These are phyloP conservation scores for Anthonomus grandis DNA, from an alignment of 1,140 invertebrate genomes.

Conservation along the genomic window DNA sequence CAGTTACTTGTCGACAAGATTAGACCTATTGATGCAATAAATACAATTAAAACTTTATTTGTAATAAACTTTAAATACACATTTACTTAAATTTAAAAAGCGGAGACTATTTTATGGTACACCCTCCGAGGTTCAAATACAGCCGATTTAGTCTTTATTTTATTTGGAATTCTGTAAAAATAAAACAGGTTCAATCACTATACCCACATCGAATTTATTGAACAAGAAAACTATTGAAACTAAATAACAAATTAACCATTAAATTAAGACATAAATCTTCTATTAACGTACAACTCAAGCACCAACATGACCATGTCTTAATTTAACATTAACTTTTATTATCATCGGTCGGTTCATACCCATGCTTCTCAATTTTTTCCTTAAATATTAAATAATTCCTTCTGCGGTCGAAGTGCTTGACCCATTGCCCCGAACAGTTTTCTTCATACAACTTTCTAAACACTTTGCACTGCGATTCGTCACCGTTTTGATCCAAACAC, in stretches of 20 bases:
- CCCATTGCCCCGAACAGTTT: slow-evolving; percentile 84
- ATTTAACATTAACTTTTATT: slow-evolving; percentile 15
- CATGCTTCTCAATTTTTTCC: slow-evolving; percentile 79
- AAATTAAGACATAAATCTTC: too few species aligned
- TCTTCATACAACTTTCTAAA: slow-evolving; percentile 76
- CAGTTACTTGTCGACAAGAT: too few species aligned
- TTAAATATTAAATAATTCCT: slow-evolving; percentile 85
- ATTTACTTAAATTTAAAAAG: slow-evolving; percentile 8
- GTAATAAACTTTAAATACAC: background rate
- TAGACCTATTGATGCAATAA: too few species aligned
- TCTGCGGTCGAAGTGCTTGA: slow-evolving; percentile 92
- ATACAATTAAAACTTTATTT: background rate
- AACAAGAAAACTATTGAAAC: too few species aligned
- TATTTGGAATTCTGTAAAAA: slow-evolving; percentile 41
- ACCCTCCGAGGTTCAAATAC: slow-evolving; percentile 34
- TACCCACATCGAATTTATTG: background rate
- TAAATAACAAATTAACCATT: too few species aligned
- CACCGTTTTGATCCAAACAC: slow-evolving; percentile 67
- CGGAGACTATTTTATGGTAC: slow-evolving; percentile 36
- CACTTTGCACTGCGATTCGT: slow-evolving; percentile 59
- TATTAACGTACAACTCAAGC: too few species aligned
- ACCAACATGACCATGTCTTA: too few species aligned
- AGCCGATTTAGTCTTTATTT: slow-evolving; percentile 28
- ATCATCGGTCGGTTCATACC: slow-evolving; percentile 68
- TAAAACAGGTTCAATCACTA: slow-evolving; percentile 21